A percentile compares a stretch with the other conserved stretches of the same genome.
Evolutionary conservation across 2,888 invertebrate genomes (phyloP).

Genomic region (Graphium colonna): DNA sequence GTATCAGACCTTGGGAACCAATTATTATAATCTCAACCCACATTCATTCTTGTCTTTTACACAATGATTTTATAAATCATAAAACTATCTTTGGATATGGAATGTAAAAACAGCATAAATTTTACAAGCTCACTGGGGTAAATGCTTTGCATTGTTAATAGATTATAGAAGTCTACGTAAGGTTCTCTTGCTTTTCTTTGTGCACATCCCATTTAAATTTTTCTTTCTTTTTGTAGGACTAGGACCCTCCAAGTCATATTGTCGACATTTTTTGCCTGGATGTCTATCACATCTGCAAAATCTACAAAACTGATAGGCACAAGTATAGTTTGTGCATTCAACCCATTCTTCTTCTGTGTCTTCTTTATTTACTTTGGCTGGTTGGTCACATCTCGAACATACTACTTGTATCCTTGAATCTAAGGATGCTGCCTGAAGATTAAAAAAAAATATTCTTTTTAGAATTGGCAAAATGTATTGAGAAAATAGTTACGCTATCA

Average conservation of each 20-base stretch:
- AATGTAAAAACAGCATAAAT: slow-evolving; percentile 49
- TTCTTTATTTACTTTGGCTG: slow-evolving; percentile 69
- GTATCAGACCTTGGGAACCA: slow-evolving; percentile 37
- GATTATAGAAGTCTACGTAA: slow-evolving; percentile 61
- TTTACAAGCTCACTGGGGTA: slow-evolving; percentile 45
- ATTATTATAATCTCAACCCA: slow-evolving; percentile 32
- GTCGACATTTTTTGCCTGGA: slow-evolving; percentile 61
- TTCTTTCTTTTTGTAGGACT: slow-evolving; percentile 75
- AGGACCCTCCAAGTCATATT: slow-evolving; percentile 66
- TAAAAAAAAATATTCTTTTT: slow-evolving; percentile 14
- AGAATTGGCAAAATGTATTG: too few relatives aligned
- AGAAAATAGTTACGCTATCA: too few relatives aligned
- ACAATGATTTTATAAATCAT: slow-evolving; percentile 34
- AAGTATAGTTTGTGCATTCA: slow-evolving; percentile 70
- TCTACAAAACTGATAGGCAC: slow-evolving; percentile 75
- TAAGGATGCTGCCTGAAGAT: slow-evolving; percentile 64
- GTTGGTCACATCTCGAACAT: slow-evolving; percentile 64
- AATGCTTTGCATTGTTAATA: slow-evolving; percentile 30
- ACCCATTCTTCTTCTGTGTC: slow-evolving; percentile 73
- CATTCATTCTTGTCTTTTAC: slow-evolving; percentile 29
- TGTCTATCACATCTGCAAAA: slow-evolving; percentile 66
- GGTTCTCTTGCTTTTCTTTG: slow-evolving; percentile 66
- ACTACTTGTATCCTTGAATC: slow-evolving; percentile 57
- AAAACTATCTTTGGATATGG: slow-evolving; percentile 46
- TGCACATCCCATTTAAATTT: slow-evolving; percentile 53